These are phyloP conservation scores for Cotesia vestalis DNA, from an alignment of 1,140 invertebrate species.

Conservation along the genomic window DNA sequence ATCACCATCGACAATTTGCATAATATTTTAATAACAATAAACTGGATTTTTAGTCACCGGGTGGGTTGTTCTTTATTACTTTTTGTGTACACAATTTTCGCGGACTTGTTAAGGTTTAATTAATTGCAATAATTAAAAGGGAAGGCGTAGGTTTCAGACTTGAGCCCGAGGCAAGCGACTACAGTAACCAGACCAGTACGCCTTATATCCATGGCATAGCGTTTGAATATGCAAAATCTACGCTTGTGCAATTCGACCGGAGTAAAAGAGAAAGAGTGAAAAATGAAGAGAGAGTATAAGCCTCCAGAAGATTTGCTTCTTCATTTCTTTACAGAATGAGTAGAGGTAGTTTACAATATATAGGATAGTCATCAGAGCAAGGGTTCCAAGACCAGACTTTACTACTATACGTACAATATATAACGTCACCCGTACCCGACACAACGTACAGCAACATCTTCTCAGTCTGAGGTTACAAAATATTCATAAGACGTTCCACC, in stretches of 20 bases:
- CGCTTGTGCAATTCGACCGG: neutral
- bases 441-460: no score
- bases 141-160: conserved; percentile 41
- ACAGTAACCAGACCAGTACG: neutral
- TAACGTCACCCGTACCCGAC: no score
- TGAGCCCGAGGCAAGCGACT: conserved; percentile 32
- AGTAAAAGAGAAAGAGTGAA: neutral
- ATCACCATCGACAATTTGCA: no score
- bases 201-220: neutral
- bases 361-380: neutral
- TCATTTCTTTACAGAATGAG: conserved; percentile 16
- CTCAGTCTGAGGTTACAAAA: neutral
- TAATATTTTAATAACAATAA: neutral
- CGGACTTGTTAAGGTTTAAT: conserved; percentile 58
- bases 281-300: neutral
- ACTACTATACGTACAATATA: no score
- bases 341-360: conserved; percentile 8
- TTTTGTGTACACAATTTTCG: conserved; percentile 26
- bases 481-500: conserved; percentile 7
- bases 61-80: conserved; percentile 35
- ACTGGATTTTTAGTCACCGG: conserved; percentile 7
- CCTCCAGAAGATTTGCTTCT: conserved; percentile 1
- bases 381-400: neutral
- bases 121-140: conserved; percentile 64
- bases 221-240: conserved; percentile 43